phyloP scores from a whole-genome alignment of 2,113 vertebrate genomes.

The Sapayoa aenigma region DNA sequence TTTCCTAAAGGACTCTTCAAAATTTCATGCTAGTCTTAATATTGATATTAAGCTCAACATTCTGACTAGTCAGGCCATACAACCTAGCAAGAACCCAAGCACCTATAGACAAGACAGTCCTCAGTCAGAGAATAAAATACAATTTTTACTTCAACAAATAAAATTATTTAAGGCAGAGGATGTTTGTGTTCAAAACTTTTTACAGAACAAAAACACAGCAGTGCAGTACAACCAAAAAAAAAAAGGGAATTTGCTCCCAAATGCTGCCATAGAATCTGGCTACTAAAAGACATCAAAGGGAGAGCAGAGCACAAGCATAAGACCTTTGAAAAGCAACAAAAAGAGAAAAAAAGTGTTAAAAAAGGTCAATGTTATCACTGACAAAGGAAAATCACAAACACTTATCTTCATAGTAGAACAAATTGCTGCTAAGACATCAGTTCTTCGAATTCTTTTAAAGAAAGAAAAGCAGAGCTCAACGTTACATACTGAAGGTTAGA shows the following conservation, averaged over 20 bases:
- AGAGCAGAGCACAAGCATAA: not conserved
- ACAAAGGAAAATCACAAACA: constrained; percentile 7
- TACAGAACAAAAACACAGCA: not conserved
- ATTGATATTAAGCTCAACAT: not conserved
- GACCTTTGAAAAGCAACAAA: not conserved
- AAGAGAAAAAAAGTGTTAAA: not conserved
- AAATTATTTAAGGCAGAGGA: not conserved
- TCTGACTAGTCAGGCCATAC: not conserved
- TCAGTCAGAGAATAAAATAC: not conserved
- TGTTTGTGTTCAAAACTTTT: not conserved
- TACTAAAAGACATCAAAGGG: not conserved
- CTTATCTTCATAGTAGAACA: not conserved
- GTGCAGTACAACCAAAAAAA: not conserved
- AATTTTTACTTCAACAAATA: not conserved
- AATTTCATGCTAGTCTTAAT: not conserved
- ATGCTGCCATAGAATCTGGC: not conserved
- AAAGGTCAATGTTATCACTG: not conserved
- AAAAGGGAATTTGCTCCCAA: not conserved
- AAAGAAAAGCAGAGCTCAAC: not conserved
- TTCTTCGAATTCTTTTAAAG: constrained; percentile 8
- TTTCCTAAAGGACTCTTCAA: not conserved
- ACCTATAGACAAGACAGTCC: not conserved
- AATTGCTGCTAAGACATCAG: not conserved
- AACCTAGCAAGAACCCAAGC: not conserved
- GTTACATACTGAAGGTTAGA: not conserved